Base-by-base conservation (phyloP, 2,113 vertebrate species). In the Fulica atra region DNA sequence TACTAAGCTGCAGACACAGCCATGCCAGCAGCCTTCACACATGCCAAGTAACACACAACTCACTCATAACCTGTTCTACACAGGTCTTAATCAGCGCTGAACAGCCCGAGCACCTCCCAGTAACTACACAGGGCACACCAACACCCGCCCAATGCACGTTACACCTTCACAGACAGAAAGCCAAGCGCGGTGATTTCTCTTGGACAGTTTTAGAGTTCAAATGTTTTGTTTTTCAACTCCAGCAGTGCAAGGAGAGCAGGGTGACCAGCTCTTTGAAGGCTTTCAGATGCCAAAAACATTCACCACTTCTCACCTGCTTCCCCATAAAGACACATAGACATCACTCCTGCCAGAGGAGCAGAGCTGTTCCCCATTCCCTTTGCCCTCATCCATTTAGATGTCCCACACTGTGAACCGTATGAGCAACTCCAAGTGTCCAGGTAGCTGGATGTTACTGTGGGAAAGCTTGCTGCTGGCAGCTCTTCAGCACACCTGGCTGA, bases 61-160 rank as follows among this genome's bases (percentile, higher is more conserved):
- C 38, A 21, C 29, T 61, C 4, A 0, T 33, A 9, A 10, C 36
- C n/a, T 42, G 56, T 44, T 59, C 57, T 26, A 11, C 38, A 6
- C 0, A 20, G 26, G 10, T 31, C 54, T 42, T 46, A 38, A 42
- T 16, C 50, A 11, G 51, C 11, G 36, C 74, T 60, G 53, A 60
- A 48, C 2, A 0, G 65, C 36, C 82, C 15, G 46, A 81, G 61
- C 44, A 33, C 40, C 76, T 44, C 51, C 59, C 59, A 65, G 11
- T n/a, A 61, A 80, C 53, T 64, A 10, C 57, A 61, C 36, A 10
- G 70, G 33, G 21, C 40, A 38, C 23, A 51, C 17, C 42, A 68
- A 35, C 63, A 48, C 31, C 13, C 11, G 17, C 65, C 29, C 1
- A 1, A 71, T 25, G 46, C 1, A 36, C 0, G 0, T 36, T 36